Percentiles rank a stretch among this genome's conserved stretches.
Conservation (phyloP, 2,888 invertebrate species). For the Hyles lineata region DNA sequence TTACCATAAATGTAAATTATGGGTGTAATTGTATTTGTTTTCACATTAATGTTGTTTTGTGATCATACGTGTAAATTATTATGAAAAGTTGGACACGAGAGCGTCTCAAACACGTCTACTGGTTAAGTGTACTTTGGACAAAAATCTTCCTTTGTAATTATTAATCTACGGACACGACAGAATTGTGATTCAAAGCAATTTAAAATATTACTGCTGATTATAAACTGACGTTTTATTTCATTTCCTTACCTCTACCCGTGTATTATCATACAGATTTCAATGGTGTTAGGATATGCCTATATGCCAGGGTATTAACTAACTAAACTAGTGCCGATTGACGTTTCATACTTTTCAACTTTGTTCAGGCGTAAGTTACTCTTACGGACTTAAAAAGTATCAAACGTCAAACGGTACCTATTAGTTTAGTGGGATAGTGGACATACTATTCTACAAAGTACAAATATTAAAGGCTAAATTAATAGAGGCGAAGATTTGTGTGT, state of each 20-base stretch:
- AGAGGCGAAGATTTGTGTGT: no score
- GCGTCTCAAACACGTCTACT: slow-evolving; percentile 53
- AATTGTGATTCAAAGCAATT: slow-evolving; percentile 85
- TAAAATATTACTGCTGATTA: slow-evolving; percentile 85
- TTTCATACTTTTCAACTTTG: no score
- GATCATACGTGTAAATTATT: slow-evolving; percentile 21
- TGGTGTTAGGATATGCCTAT: no score
- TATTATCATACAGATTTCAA: no score
- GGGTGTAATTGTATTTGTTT: slow-evolving; percentile 18
- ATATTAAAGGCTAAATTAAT: no score
- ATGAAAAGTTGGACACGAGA: slow-evolving; percentile 56
- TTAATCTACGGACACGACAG: slow-evolving; percentile 83
- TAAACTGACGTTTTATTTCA: slow-evolving; percentile 43
- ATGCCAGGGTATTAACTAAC: no score
- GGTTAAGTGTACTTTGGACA: slow-evolving; percentile 76
- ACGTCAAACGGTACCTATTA: no score
- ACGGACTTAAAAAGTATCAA: no score
- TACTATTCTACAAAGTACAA: no score
- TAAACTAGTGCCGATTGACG: no score
- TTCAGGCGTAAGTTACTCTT: no score
- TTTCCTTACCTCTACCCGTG: slow-evolving; percentile 50
- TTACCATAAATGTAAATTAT: slow-evolving; percentile 19
- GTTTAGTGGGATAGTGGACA: no score
- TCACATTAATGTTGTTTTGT: slow-evolving; percentile 29
- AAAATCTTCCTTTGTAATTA: slow-evolving; percentile 84